phyloP scores from a whole-genome alignment of 2,888 invertebrate genomes.

The Thecophora atra region DNA sequence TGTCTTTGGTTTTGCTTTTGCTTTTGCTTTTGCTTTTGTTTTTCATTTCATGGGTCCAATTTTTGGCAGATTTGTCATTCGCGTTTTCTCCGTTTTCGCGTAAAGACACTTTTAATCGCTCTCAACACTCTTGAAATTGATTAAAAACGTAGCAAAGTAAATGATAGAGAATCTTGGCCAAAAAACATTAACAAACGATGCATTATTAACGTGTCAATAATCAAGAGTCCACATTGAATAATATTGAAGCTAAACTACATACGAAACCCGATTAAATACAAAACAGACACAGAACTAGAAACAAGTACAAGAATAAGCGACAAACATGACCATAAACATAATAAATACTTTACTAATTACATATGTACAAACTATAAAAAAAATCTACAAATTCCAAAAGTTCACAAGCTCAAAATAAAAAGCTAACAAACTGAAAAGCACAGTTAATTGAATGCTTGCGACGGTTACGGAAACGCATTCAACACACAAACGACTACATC shows the following conservation, averaged over 20 bases:
- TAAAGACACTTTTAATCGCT: conserved; percentile 26
- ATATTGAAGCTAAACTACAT: neutral
- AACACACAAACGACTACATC: too few species aligned
- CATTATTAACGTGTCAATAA: neutral
- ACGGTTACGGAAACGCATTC: too few species aligned
- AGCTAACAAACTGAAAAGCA: too few species aligned
- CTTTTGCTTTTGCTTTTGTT: neutral
- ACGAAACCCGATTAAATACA: neutral
- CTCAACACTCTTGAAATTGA: conserved; percentile 28
- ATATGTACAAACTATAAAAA: too few species aligned
- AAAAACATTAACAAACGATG: too few species aligned
- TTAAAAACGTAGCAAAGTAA: conserved; percentile 18
- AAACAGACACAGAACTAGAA: too few species aligned
- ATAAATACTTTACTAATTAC: too few species aligned
- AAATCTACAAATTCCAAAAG: too few species aligned
- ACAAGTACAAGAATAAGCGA: too few species aligned
- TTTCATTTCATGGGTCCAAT: neutral
- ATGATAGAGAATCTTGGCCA: neutral
- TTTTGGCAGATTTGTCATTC: conserved; percentile 5
- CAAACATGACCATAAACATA: too few species aligned
- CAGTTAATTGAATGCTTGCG: too few species aligned
- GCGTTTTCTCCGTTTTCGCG: conserved; percentile 16
- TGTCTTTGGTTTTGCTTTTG: neutral
- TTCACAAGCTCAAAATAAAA: too few species aligned
- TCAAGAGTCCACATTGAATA: neutral